Evolutionary conservation across 2,888 invertebrate genomes (phyloP), one percentile per base, ranked within the genome.

Genomic region (Idaea straminata): DNA sequence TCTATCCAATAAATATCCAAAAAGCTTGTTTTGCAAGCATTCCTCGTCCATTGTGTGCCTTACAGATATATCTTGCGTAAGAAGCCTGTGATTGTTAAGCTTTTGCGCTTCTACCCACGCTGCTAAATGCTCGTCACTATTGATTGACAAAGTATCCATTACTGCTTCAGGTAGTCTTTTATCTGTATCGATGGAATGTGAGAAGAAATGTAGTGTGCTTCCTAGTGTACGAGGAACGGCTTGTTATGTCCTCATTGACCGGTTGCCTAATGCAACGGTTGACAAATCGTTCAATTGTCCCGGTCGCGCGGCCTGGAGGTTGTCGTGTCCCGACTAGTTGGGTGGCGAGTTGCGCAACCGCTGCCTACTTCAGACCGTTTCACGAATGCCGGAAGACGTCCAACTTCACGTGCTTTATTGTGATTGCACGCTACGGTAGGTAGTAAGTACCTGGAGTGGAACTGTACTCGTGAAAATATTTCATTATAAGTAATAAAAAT

Each of bases 201-300:
- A 77, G 78, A 82, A 82, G 84, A 78, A 83, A 80, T 83, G 81
- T 85, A 72, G 79, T 76, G 74, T 74, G 75, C 73, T 76, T 77
- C 72, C 66, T 73, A 77, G 75, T 69, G 77, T 74, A 77, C 79
- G 72, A 76, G 75, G 75, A 79, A 83, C 81, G 79, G 82, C 79
- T 76, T 82, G 78, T 82, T 78, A 80, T 75, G 79, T 76, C 77
- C 75, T 77, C 80, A 77, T 80, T 85, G 86, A 87, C 86, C 85
- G 85, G 87, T 89, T 87, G 78, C 83, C 85, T 84, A 86, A 88
- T 84, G 85, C 86, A 83, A 83, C 80, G 77, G 87, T 89, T 91
- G 92, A 92, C 91, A 92, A 92, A 92, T 91, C 88, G 91, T 88
- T 91, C 90, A 91, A 92, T 91, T 92, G 91, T 91, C 85, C 84